Base-by-base conservation (phyloP, 64 coral and sea anemone species). In the Acropora tenuis region DNA sequence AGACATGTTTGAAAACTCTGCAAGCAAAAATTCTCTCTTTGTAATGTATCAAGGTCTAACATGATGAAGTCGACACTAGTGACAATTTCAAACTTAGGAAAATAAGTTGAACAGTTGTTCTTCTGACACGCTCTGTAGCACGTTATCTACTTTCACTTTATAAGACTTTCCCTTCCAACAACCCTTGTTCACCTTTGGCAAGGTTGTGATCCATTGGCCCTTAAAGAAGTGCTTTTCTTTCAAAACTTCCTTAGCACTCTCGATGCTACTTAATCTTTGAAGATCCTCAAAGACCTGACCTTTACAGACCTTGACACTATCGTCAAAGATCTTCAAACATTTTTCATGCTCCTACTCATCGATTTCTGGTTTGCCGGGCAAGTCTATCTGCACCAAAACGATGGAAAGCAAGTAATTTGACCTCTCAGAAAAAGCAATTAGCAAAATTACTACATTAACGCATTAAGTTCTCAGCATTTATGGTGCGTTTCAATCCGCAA, bases 21-120 rank as follows among this genome's bases (percentile, higher is more conserved):
- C 46, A 78, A 78, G 45, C 75, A 78, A n/a, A 48, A 78, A 13
- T 48, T 47, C 45, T 78, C 49, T 17, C 75, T 78, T 78, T 78
- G 4, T 17, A 78, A 78, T 18, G 75, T 78, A 6, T 49, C 75
- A 5, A 44, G 75, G 8, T 78, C 46, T 47, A 78, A 48, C 0
- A 78, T 47, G 75, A 78, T 78, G 45, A 78, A 78, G 46, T 78
- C 75, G 45, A 78, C 12, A 78, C n/a, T 78, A 6, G 75, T 78
- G 3, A 78, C 75, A 78, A 15, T 48, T 18, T 44, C 75, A 78
- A 78, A 78, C 45, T 17, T 48, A 78, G 45, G 48, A 48, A 78
- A 78, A 48, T 30, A 48, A 78, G 13, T 47, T 78, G 9, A 47
- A 13, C 13, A 78, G 2, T n/a, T 78, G 45, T 48, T 78, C 45